Conservation (phyloP, 1,140 invertebrate genomes). For the Lepeophtheirus salmonis region DNA sequence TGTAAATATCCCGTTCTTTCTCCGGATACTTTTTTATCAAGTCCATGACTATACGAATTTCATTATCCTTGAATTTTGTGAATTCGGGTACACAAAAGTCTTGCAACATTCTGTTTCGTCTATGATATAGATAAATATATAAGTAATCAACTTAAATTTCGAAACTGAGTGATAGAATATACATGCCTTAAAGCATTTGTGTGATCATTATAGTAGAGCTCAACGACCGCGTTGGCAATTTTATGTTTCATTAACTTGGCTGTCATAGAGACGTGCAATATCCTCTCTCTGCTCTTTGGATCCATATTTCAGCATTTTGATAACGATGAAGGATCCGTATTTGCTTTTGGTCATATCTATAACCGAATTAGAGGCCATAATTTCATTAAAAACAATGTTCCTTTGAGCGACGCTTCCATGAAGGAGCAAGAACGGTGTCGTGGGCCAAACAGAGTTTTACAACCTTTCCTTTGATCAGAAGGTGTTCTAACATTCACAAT, state of each 20-base stretch:
- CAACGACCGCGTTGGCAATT: conserved; percentile 30
- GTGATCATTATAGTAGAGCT: conserved; percentile 36
- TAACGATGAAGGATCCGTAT: conserved; percentile 66
- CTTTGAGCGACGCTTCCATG: conserved; percentile 44
- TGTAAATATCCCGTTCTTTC: conserved; percentile 31
- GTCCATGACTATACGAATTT: conserved; percentile 28
- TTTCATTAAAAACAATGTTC: conserved; percentile 46
- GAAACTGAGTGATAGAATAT: conserved; percentile 32
- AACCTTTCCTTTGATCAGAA: conserved; percentile 45
- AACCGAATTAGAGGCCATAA: conserved; percentile 45
- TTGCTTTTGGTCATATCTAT: conserved; percentile 56
- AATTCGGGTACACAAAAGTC: conserved; percentile 21
- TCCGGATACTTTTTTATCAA: conserved; percentile 31
- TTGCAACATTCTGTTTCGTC: conserved; percentile 8
- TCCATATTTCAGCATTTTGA: conserved; percentile 60
- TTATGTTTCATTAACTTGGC: conserved; percentile 51
- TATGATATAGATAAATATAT: not conserved
- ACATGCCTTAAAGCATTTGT: conserved; percentile 32
- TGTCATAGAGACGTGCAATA: conserved; percentile 50
- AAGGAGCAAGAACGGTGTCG: conserved; percentile 62
- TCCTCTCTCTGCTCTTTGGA: conserved; percentile 41
- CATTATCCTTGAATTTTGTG: conserved; percentile 28
- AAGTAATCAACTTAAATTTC: conserved; percentile 38
- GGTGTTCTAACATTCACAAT: too few species aligned
- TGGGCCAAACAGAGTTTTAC: conserved; percentile 51